These are phyloP conservation scores for Amphipyra tragopoginis DNA, from an alignment of 2,888 invertebrate genomes.

Conservation along the genomic window DNA sequence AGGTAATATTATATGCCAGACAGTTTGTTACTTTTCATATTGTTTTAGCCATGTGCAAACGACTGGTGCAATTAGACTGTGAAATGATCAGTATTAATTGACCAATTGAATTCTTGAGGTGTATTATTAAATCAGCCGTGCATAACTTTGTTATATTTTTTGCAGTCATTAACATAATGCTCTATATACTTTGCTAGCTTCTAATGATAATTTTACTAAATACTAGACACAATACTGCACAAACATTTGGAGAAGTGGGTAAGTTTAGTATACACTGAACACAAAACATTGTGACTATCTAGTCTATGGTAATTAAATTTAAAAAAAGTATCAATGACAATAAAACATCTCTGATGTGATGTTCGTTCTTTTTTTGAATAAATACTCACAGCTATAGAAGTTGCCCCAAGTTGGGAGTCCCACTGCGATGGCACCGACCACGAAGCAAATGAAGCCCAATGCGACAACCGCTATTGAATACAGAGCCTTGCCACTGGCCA, in stretches of 20 bases:
- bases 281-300: background rate
- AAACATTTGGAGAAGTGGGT: background rate
- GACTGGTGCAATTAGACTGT: slow-evolving; percentile 29
- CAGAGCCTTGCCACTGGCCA: slow-evolving; percentile 92
- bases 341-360: no score
- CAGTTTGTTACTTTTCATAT: slow-evolving; percentile 13
- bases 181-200: slow-evolving; percentile 15
- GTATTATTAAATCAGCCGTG: slow-evolving; percentile 37
- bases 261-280: slow-evolving; percentile 5
- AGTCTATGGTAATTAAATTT: background rate
- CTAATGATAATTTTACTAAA: slow-evolving; percentile 17
- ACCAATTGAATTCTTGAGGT: slow-evolving; percentile 21
- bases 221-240: background rate
- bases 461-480: slow-evolving; percentile 92
- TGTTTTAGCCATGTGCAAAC: slow-evolving; percentile 11
- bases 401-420: slow-evolving; percentile 97
- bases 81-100: slow-evolving; percentile 40
- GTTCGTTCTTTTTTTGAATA: background rate
- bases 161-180: slow-evolving; percentile 20
- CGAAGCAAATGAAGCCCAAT: slow-evolving; percentile 94
- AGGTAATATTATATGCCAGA: slow-evolving; percentile 29
- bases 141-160: slow-evolving; percentile 30
- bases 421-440: slow-evolving; percentile 95
- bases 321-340: background rate
- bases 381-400: slow-evolving; percentile 92